Base-by-base conservation (phyloP, 2,888 invertebrate genomes). In the Eurytoma adleriae region DNA sequence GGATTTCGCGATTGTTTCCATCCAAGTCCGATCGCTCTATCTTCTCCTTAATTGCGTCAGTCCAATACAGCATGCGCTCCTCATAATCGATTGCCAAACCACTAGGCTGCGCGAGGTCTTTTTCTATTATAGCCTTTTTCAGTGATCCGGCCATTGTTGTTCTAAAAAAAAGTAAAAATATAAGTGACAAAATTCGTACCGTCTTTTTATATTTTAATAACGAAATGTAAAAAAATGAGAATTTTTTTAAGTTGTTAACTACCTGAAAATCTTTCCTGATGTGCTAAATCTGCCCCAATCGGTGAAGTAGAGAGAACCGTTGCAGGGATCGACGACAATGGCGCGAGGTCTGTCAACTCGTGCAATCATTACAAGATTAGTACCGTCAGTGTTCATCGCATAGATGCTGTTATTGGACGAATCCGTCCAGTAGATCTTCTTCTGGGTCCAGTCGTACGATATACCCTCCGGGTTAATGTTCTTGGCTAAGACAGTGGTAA, bases 371-470 rank as follows among this genome's bases (percentile, higher is more conserved):
- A 98, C 97, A 68, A 97, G 91, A 85, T 97, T 95, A 0, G 95
- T 93, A 1, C 97, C 97, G 87, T 98, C 97, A 27, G 96, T 91
- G 88, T 98, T 97, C 96, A 99, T 97, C 0, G 98, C 96, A 87
- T 98, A 98, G 77, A 98, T 98, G 14, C 97, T 96, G 86, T 97
- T 97, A 86, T 98, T 98, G 0, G 96, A 96, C 48, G 97, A 97
- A 87, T 99, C 99, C 0, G 99, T 98, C 98, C 98, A 99, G 90
- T 99, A 99, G 56, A 99, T 94, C 90, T 98, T 99, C 89, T 96
- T 96, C 85, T 97, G 97, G 0, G 99, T 97, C 99, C 99, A 99
- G 89, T 99, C 99, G 88, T 98, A 98, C 0, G 98, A 97, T 82
- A 98, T 96, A 4, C 98, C 97, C 90, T 98, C 97, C 0, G 98